Conservation (phyloP, 2,888 invertebrate species). For the Itoplectis maculator region DNA sequence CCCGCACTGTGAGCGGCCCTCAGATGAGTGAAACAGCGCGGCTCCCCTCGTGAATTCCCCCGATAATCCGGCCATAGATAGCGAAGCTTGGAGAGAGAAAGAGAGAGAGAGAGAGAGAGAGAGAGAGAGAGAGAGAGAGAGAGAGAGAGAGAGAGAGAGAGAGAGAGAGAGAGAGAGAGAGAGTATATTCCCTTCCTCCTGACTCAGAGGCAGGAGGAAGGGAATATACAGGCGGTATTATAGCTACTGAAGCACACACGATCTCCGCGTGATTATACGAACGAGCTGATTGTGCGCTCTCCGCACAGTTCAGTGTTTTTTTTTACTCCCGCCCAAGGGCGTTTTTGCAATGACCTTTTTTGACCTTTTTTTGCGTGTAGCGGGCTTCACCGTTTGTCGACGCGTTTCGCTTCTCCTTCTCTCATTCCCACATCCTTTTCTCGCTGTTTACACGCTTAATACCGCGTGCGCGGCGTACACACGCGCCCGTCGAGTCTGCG, state of each 20-base stretch:
- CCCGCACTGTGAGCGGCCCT: conserved; percentile 41
- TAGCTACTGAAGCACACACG: conserved; percentile 47
- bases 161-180: too few species aligned
- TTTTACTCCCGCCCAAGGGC: conserved; percentile 17
- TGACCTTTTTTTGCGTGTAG: neutral
- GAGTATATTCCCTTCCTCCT: too few species aligned
- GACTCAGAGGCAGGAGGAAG: too few species aligned
- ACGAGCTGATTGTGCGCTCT: conserved; percentile 46
- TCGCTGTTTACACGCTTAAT: conserved; percentile 34
- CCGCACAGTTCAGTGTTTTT: conserved; percentile 13
- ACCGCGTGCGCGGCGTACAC: conserved; percentile 3
- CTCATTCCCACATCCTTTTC: conserved; percentile 47
- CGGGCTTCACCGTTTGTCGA: conserved; percentile 8
- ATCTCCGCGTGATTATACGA: conserved; percentile 56
- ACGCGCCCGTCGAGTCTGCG: neutral
- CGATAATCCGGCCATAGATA: conserved; percentile 48
- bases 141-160: too few species aligned
- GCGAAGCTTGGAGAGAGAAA: neutral
- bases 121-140: too few species aligned
- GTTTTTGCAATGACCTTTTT: conserved; percentile 21
- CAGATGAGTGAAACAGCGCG: conserved; percentile 52
- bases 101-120: too few species aligned
- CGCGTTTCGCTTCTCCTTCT: conserved; percentile 44
- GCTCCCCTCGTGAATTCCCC: conserved; percentile 49
- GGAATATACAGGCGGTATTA: conserved; percentile 14